A percentile compares a stretch with the other conserved stretches of the same genome.
Evolutionary conservation across 2,888 invertebrate genomes (phyloP).

Genomic region (Eupithecia insigniata): DNA sequence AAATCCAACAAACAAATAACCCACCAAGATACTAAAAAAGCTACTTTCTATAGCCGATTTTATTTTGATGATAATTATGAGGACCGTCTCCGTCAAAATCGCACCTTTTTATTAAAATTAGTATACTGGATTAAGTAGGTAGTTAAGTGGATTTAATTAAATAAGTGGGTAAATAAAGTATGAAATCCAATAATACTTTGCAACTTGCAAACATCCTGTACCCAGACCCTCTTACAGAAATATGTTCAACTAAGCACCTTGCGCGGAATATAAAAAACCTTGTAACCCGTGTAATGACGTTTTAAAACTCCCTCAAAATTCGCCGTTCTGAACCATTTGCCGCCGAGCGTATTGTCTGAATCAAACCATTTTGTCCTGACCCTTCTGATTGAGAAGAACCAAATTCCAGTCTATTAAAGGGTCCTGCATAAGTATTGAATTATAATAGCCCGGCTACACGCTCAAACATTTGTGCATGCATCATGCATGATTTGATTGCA

Average conservation of each 20-base stretch:
- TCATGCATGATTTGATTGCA: no score
- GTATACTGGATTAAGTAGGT: no score
- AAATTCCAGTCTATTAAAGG: background rate
- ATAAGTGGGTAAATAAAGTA: background rate
- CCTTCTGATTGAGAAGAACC: conserved; percentile 21
- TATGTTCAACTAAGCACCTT: conserved; percentile 73
- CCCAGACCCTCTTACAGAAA: conserved; percentile 49
- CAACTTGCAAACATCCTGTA: conserved; percentile 52
- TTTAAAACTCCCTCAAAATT: conserved; percentile 75
- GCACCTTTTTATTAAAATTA: no score
- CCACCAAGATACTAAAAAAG: no score
- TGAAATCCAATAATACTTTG: background rate
- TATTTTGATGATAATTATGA: no score
- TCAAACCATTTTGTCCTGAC: conserved; percentile 53
- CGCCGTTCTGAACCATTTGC: conserved; percentile 76
- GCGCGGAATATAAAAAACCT: conserved; percentile 70
- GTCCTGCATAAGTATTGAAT: background rate
- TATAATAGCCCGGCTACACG: no score
- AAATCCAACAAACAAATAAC: no score
- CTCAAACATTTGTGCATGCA: no score
- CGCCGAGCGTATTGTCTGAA: conserved; percentile 64
- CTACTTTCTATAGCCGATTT: no score
- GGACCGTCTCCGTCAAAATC: no score
- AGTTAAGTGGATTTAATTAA: no score
- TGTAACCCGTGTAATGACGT: conserved; percentile 78